Base-by-base conservation (phyloP, 2,888 invertebrate species). In the Campoplex nolae region DNA sequence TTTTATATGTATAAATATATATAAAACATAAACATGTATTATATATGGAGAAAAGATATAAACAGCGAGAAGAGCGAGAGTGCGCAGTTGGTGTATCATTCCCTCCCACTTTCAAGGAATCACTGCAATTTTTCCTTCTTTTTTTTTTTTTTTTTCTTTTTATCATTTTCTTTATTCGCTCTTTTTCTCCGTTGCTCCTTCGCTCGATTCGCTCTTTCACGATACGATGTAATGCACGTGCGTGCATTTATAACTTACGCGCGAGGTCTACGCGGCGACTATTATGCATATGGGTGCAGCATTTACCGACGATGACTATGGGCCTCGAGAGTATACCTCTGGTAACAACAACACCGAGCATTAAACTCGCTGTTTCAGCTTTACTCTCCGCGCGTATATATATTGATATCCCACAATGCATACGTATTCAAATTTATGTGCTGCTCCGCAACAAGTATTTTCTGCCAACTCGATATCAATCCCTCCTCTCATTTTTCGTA, bases 271-370 rank as follows among this genome's bases (percentile, higher is more conserved):
- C 38, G 38, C 35, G 70, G 48, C 75, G 62, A 78, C 79, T 38
- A 83, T 86, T 86, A 86, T 86, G 85, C 87, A 85, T 82, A 84
- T 82, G 87, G 87, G 87, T 75, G 85, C 87, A 84, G 87, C 87
- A 71, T 80, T 56, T 38, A 67, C 78, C 28, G 18, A 51, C 42
- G 62, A 56, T 71, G 73, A 73, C 32, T 67, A 77, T 77, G 42
- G 13, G 38, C 51, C 80, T 45, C 67, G 67, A 51, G 67, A 51
- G 54, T 67, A 62, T 62, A 83, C 86, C 86, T 78, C 56, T 68
- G 74, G 74, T 67, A 83, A 83, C 67, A 71, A 80, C 84, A 70
- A 68, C 77, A 68, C 54, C 71, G 67, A 56, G 79, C 83, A 54
- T 73, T 83, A 70, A 84, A 79, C 71, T 68, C 65, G 35, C 58